Base-by-base conservation (phyloP, 1,140 invertebrate genomes). In the Platorchestia sp. region DNA sequence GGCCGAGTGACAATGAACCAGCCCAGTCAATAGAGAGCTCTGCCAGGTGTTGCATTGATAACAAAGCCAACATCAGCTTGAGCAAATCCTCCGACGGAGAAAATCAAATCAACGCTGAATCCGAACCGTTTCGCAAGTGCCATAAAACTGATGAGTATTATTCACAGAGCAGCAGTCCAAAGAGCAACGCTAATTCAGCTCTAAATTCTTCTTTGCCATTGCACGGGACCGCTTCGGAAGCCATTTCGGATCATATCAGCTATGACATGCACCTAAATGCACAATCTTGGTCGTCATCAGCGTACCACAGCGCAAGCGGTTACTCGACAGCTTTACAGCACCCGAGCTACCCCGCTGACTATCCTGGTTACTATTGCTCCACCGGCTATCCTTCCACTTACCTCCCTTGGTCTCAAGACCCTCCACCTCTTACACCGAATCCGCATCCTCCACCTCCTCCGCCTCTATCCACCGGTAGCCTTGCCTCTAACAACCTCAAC, bases 171-270 rank as follows among this genome's bases (percentile, higher is more conserved):
- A 44, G 45, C 91, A 93, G 45, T 44, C 45, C 91, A 7, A 42
- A 45, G 43, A 45, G 91, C 45, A 40, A 93, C 91, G 43, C 45
- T 93, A 47, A 93, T 93, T 44, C 45, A n/a, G 91, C 45, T 40
- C 91, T 93, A 47, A 93, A 93, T 93, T 93, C 91, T 93, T 45
- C 91, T 93, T 47, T 93, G 45, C 43, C 91, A 3, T 44, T 44
- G 91, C 91, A 93, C 40, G 91, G 44, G 44, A 93, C 91, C 91
- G 91, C 47, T 93, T 93, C 91, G 16, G 91, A 93, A 93, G 91
- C 91, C 45, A 93, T 93, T 93, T 44, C 91, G 91, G 91, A 93
- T 93, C 91, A 93, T 93, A 93, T 93, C 91, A 93, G 43, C 91
- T 93, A 93, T 93, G 91, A 93, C 91, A 93, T 93, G 91, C 91